These are phyloP conservation scores for Episyrphus balteatus DNA, from an alignment of 1,140 invertebrate genomes.

Conservation along the genomic window DNA sequence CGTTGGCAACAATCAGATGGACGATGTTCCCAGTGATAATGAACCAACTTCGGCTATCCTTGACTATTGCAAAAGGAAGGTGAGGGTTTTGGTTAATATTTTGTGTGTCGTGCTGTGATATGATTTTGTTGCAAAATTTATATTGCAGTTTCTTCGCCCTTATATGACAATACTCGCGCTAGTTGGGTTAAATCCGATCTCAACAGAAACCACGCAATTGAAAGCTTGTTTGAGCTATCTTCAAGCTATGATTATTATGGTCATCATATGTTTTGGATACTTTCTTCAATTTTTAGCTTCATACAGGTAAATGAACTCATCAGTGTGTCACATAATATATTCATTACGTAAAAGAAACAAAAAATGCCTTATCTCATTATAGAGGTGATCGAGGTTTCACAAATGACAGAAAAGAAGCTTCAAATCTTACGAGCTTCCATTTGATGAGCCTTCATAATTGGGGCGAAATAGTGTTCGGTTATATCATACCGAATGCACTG, in stretches of 20 bases:
- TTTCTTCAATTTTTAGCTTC: conserved; percentile 39
- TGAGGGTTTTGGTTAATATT: conserved; percentile 19
- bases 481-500: conserved; percentile 64
- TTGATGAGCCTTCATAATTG: conserved; percentile 36
- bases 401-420: conserved; percentile 40
- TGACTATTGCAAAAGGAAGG: conserved; percentile 65
- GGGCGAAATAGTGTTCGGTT: conserved; percentile 60
- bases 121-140: neutral
- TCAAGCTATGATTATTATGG: conserved; percentile 54
- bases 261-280: conserved; percentile 57
- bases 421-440: conserved; percentile 25
- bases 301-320: too few species aligned
- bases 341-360: too few species aligned
- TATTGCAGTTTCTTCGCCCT: conserved; percentile 53
- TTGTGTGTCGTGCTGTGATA: too few species aligned
- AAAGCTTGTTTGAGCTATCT: conserved; percentile 50
- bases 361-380: too few species aligned
- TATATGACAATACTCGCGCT: conserved; percentile 59
- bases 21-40: conserved; percentile 52
- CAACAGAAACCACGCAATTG: conserved; percentile 47
- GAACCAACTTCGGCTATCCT: conserved; percentile 63
- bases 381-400: conserved; percentile 59
- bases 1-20: conserved; percentile 38
- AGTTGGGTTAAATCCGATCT: conserved; percentile 59
- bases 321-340: too few species aligned